Evolutionary conservation across 2,797 vertebrate species (phyloP).

Genomic region (Pempheris klunzingeri): DNA sequence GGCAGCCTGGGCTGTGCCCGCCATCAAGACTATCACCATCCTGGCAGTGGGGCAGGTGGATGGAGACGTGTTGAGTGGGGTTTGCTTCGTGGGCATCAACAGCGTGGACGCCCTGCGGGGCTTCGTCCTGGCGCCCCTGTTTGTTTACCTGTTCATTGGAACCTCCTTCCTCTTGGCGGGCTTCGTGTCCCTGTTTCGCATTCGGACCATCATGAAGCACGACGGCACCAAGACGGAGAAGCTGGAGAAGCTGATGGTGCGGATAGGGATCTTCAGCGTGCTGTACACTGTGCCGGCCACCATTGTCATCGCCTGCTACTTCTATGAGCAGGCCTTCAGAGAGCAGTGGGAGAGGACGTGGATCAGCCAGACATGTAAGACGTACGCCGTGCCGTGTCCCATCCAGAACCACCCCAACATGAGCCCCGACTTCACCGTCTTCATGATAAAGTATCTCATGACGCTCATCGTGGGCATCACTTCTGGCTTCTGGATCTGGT

Average conservation of each 20-base stretch:
- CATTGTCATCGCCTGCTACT: slow-evolving; percentile 97
- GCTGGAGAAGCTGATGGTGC: slow-evolving; percentile 96
- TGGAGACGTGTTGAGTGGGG: slow-evolving; percentile 93
- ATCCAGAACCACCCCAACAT: slow-evolving; percentile 87
- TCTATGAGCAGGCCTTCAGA: slow-evolving; percentile 97
- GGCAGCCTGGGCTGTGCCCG: slow-evolving; percentile 96
- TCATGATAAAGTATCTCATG: slow-evolving; percentile 99
- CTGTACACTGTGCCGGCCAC: slow-evolving; percentile 96
- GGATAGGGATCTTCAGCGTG: slow-evolving; percentile 95
- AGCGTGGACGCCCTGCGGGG: slow-evolving; percentile 94
- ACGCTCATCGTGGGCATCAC: slow-evolving; percentile 98
- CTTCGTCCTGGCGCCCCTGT: slow-evolving; percentile 94
- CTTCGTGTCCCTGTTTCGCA: slow-evolving; percentile 96
- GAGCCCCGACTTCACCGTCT: slow-evolving; percentile 96
- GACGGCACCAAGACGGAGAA: slow-evolving; percentile 97
- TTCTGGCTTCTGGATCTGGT: slow-evolving; percentile 99
- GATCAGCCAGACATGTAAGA: slow-evolving; percentile 93
- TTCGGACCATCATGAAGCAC: slow-evolving; percentile 98
- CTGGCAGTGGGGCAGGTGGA: slow-evolving; percentile 96
- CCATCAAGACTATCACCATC: slow-evolving; percentile 96
- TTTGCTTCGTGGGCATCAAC: slow-evolving; percentile 96
- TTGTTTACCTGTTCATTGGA: slow-evolving; percentile 95
- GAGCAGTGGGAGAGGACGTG: slow-evolving; percentile 97
- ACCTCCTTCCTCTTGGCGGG: slow-evolving; percentile 95
- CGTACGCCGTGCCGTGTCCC: slow-evolving; percentile 93